Base-by-base conservation (phyloP, 2,888 invertebrate species). In the Mayetiola destructor region DNA sequence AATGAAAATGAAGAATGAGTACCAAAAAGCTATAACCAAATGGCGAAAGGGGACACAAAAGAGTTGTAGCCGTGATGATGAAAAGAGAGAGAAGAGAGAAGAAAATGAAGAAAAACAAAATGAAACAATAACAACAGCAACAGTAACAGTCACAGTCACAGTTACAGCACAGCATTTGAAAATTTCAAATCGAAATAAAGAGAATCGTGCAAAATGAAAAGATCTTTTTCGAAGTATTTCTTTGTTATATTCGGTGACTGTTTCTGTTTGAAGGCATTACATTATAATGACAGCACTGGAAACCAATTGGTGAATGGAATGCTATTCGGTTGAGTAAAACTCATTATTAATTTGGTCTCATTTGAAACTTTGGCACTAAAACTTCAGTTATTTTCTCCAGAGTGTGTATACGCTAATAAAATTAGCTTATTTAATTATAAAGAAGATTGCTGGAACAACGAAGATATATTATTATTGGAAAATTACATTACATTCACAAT, bases 381-480 rank as follows among this genome's bases (percentile, higher is more conserved):
- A 52, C 52, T 52, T 52, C 52, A 29, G 52, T 52, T 52, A 29
- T 52, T 52, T 52, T 52, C 29, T 52, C 52, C 5, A 52, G 52
- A 52, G 52, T 52, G 29, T 52, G 29, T 52, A 42, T 42, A 42
- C 42, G 42, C 42, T 42, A 52, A 52, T 52, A 52, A 52, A 52
- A 52, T 52, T 52, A 52, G 52, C 52, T 52, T 52, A 52, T 52
- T 52, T 52, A 52, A 52, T 52, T 52, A 52, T 29, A 52, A 52
- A 52, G 52, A 52, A 52, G 52, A 52, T 52, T 52, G 52, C 42
- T 52, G 29, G 29, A 52, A 52, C 52, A 52, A 52, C 29, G 29
- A 29, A 52, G 52, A 52, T 52, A 52, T 52, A 52, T 52, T 52
- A 52, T 52, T 52, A 29, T 29, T 52, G 16, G 27, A 52, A 29